Conservation (phyloP, 2,113 vertebrate species). For the Scytalopus superciliaris region DNA sequence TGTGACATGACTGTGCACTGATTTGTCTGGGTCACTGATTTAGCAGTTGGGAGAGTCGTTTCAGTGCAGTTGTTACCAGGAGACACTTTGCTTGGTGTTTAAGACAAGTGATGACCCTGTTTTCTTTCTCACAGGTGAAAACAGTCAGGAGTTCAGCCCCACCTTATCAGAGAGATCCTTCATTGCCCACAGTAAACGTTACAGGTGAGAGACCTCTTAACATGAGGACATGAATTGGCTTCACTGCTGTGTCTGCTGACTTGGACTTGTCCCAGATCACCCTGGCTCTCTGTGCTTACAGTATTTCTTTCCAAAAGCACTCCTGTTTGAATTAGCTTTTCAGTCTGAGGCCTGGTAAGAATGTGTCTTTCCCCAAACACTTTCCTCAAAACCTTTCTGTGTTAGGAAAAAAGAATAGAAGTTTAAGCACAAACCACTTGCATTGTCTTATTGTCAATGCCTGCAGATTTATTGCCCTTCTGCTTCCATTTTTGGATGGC, state of each 20-base stretch:
- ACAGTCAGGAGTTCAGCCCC: slow-evolving; percentile 93
- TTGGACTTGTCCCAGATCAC: background rate
- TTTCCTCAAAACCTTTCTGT: background rate
- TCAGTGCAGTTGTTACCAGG: background rate
- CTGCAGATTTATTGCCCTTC: background rate
- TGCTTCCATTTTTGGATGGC: background rate
- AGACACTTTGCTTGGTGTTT: background rate
- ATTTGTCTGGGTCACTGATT: background rate
- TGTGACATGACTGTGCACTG: background rate
- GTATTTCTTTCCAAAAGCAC: background rate
- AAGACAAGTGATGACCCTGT: background rate
- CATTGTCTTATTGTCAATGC: background rate
- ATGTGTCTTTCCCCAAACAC: background rate
- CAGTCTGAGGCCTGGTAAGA: background rate
- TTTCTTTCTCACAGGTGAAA: slow-evolving; percentile 82
- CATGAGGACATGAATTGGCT: background rate
- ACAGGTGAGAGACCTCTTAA: slow-evolving; percentile 70
- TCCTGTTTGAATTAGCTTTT: background rate
- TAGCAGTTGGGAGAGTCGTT: background rate
- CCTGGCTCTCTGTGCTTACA: background rate
- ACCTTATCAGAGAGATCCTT: slow-evolving; percentile 81
- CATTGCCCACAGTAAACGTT: slow-evolving; percentile 77
- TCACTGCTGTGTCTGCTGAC: background rate
- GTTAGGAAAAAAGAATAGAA: background rate
- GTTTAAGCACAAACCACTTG: background rate